A percentile compares a stretch with the other conserved stretches of the same genome.
These are phyloP conservation scores for Cepaea hortensis DNA, from an alignment of 2,888 invertebrate species.

Conservation along the genomic window DNA sequence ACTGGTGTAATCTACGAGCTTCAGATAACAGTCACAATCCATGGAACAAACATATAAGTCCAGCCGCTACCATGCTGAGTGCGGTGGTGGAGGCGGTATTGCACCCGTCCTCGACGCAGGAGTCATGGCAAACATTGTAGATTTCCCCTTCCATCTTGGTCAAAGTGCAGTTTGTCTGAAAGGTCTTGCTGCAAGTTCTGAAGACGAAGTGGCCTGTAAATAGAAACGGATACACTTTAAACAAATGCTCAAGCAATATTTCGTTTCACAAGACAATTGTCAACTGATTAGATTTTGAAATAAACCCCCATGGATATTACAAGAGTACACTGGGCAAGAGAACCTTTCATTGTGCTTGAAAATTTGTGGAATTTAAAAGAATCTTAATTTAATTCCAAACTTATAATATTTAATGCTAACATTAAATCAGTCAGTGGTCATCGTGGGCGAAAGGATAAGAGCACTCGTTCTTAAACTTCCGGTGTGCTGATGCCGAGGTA, in stretches of 20 bases:
- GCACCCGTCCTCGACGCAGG: constrained; percentile 32
- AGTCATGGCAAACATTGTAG: constrained; percentile 32
- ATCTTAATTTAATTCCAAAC: no score
- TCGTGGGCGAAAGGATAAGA: no score
- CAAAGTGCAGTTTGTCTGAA: constrained; percentile 22
- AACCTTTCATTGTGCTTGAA: no score
- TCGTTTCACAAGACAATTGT: not conserved
- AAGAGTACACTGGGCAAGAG: not conserved
- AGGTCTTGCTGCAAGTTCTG: constrained; percentile 18
- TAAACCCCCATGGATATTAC: not conserved
- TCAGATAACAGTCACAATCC: not conserved
- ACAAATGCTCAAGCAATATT: not conserved
- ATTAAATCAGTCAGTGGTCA: no score
- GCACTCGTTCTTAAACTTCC: no score
- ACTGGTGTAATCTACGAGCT: no score
- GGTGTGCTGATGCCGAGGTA: no score
- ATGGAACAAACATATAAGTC: not conserved
- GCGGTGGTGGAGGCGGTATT: not conserved
- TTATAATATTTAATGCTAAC: no score
- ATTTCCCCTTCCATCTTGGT: not conserved
- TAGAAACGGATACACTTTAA: not conserved
- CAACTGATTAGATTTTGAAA: not conserved
- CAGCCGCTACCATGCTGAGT: not conserved
- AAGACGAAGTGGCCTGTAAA: constrained; percentile 34
- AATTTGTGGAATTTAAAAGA: no score